Evolutionary conservation across 2,888 invertebrate genomes (phyloP).

Genomic region (Euzophera pinguis): DNA sequence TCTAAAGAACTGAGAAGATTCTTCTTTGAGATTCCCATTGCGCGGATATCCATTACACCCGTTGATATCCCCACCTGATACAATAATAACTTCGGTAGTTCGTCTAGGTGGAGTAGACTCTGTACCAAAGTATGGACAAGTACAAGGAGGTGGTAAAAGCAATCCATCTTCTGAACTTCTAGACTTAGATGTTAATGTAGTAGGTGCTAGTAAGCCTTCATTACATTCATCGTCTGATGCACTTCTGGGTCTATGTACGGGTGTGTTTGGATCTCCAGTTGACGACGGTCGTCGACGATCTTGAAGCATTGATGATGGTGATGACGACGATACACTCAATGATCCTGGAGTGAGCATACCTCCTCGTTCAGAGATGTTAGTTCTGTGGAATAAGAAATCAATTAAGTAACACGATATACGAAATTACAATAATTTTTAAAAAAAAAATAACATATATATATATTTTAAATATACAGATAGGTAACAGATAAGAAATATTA

Average conservation of each 20-base stretch:
- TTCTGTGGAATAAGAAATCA: slow-evolving; percentile 41
- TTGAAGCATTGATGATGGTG: slow-evolving; percentile 70
- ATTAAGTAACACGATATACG: not conserved
- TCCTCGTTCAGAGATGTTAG: slow-evolving; percentile 63
- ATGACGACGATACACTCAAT: slow-evolving; percentile 67
- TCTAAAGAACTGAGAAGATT: slow-evolving; percentile 70
- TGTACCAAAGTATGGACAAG: slow-evolving; percentile 90
- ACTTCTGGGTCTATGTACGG: slow-evolving; percentile 61
- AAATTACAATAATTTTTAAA: no score
- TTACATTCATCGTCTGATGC: slow-evolving; percentile 68
- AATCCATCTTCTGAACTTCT: slow-evolving; percentile 72
- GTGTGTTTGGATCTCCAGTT: slow-evolving; percentile 53
- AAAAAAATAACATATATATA: no score
- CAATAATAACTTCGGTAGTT: slow-evolving; percentile 74
- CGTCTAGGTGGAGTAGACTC: slow-evolving; percentile 77
- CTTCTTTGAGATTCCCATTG: slow-evolving; percentile 58
- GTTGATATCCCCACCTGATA: slow-evolving; percentile 76
- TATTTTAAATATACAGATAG: no score
- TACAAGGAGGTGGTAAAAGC: slow-evolving; percentile 86
- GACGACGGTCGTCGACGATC: slow-evolving; percentile 63
- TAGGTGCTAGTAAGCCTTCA: slow-evolving; percentile 60
- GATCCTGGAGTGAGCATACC: slow-evolving; percentile 72
- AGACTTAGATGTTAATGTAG: slow-evolving; percentile 60
- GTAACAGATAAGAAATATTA: no score
- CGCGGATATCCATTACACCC: slow-evolving; percentile 61